A percentile compares a stretch with the other conserved stretches of the same genome.
Evolutionary conservation across 2,888 invertebrate species (phyloP).

Genomic region (Zootermopsis nevadensis): DNA sequence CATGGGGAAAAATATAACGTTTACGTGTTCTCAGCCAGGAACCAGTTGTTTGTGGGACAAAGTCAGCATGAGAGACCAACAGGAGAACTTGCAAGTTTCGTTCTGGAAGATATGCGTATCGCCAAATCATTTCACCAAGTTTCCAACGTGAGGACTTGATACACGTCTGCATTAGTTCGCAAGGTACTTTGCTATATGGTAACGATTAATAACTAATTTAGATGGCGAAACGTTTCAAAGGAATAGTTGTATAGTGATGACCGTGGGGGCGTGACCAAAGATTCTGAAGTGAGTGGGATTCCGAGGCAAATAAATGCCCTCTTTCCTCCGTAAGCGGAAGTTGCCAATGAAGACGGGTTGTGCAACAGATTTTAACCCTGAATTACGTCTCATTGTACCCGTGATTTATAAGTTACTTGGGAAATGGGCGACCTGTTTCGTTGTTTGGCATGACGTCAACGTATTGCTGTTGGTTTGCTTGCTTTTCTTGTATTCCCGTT

Average conservation of each 20-base stretch:
- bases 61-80: not conserved
- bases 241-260: not conserved
- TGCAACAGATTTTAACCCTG: not conserved
- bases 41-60: constrained; percentile 31
- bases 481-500: constrained; percentile 2
- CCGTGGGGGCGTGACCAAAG: not conserved
- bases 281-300: not conserved
- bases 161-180: not conserved
- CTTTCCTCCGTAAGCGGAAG: not conserved
- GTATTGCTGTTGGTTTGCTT: not conserved
- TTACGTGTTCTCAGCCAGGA: constrained; percentile 19
- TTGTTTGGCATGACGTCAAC: constrained; percentile 23
- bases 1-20: constrained; percentile 5
- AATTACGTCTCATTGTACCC: not conserved
- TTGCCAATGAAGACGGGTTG: not conserved
- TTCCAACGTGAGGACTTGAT: constrained; percentile 21
- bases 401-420: not conserved
- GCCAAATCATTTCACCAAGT: not conserved
- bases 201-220: not conserved
- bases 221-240: too few relatives aligned
- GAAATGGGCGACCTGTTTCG: not conserved
- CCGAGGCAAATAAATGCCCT: not conserved
- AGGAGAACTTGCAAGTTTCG: not conserved
- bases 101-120: not conserved
- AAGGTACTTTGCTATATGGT: not conserved